Conservation (phyloP, 2,888 invertebrate species). For the Tuberolachnus salignus region DNA sequence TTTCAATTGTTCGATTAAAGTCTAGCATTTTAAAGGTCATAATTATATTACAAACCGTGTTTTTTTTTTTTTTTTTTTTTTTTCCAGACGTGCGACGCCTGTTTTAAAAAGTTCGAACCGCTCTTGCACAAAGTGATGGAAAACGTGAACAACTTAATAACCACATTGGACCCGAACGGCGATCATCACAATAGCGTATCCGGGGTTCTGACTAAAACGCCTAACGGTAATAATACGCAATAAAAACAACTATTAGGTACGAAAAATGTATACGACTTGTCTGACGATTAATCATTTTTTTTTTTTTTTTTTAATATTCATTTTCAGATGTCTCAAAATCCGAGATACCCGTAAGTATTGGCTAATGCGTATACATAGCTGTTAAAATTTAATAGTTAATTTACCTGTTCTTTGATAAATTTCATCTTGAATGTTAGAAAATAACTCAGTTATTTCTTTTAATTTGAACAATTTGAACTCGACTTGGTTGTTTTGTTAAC, state of each 20-base stretch:
- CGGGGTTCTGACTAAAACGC: background rate
- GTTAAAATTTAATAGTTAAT: too few relatives aligned
- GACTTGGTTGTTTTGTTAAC: background rate
- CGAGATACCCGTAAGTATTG: slow-evolving; percentile 29
- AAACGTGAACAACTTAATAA: slow-evolving; percentile 41
- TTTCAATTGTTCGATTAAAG: too few relatives aligned
- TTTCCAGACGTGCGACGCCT: slow-evolving; percentile 58
- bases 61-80: too few relatives aligned
- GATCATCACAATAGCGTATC: background rate
- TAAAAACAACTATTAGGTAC: background rate
- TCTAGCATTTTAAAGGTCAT: too few relatives aligned
- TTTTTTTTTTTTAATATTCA: background rate
- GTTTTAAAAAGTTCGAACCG: slow-evolving; percentile 57
- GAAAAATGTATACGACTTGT: too few relatives aligned
- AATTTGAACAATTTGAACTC: too few relatives aligned
- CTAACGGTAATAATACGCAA: slow-evolving; percentile 23
- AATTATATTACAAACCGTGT: too few relatives aligned
- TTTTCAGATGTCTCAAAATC: slow-evolving; percentile 19
- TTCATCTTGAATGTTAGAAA: too few relatives aligned
- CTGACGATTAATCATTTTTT: background rate
- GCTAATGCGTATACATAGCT: too few relatives aligned
- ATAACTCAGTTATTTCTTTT: too few relatives aligned
- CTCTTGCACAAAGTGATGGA: slow-evolving; percentile 57
- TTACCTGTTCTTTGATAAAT: background rate
- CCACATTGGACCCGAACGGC: slow-evolving; percentile 1